Conservation (phyloP, 2,888 invertebrate species). For the Pseudoips prasinana region DNA sequence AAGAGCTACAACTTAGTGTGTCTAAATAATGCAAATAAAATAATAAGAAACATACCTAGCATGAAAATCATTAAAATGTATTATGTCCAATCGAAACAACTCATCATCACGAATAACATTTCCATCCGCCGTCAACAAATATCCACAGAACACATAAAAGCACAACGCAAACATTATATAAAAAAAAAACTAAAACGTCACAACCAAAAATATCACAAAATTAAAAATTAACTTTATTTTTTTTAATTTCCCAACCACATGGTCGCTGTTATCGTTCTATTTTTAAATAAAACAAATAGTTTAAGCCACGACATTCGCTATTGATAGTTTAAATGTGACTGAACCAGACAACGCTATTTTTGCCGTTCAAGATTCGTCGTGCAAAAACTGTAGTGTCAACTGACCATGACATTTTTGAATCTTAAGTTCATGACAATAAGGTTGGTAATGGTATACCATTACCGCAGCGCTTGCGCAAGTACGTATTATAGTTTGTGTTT, state of each 20-base stretch:
- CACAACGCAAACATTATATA: slow-evolving; percentile 17
- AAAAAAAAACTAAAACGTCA: slow-evolving; percentile 2
- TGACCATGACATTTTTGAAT: too few species aligned
- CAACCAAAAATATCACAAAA: slow-evolving; percentile 2
- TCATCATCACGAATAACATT: slow-evolving; percentile 38
- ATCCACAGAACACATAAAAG: slow-evolving; percentile 27
- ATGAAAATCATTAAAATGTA: slow-evolving; percentile 81
- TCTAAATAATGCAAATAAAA: not conserved
- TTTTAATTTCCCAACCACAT: not conserved
- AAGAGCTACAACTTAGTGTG: not conserved
- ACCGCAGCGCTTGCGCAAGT: too few species aligned
- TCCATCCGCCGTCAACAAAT: slow-evolving; percentile 31
- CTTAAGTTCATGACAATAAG: too few species aligned
- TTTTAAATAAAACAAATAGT: slow-evolving; percentile 3
- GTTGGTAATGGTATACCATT: too few species aligned
- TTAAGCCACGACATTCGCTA: slow-evolving; percentile 18
- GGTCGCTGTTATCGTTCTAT: not conserved
- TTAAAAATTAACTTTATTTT: slow-evolving; percentile 2
- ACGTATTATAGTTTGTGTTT: too few species aligned
- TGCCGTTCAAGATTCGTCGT: slow-evolving; percentile 12
- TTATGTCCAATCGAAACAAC: slow-evolving; percentile 74
- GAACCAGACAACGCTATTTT: slow-evolving; percentile 6
- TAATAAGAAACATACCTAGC: slow-evolving; percentile 57
- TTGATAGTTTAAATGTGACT: slow-evolving; percentile 27
- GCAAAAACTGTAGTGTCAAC: slow-evolving; percentile 4